phyloP scores from a whole-genome alignment of 1,140 invertebrate species.

The Proctacanthus coquilletti region DNA sequence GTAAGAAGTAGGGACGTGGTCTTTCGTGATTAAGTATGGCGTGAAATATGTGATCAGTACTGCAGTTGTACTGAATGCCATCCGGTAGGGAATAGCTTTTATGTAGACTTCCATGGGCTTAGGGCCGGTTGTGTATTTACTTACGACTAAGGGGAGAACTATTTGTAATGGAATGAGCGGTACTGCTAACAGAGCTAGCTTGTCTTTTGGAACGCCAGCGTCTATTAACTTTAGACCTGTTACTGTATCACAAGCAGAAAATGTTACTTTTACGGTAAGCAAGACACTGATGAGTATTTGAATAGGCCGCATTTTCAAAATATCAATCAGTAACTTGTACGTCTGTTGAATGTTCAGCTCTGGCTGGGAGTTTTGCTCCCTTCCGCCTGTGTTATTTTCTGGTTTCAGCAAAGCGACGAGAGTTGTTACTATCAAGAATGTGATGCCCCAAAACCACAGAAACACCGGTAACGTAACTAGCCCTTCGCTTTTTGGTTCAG shows the following conservation, averaged over 20 bases:
- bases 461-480: slow-evolving; percentile 83
- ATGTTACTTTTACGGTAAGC: slow-evolving; percentile 88
- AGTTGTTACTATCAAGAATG: slow-evolving; percentile 84
- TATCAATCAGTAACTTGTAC: slow-evolving; percentile 70
- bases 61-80: slow-evolving; percentile 71
- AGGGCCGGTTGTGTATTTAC: slow-evolving; percentile 75
- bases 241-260: slow-evolving; percentile 89
- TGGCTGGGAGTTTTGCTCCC: slow-evolving; percentile 32
- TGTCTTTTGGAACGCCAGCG: slow-evolving; percentile 88
- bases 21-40: slow-evolving; percentile 46
- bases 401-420: slow-evolving; percentile 78
- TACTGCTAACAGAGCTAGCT: slow-evolving; percentile 78
- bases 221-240: slow-evolving; percentile 91
- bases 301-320: slow-evolving; percentile 72
- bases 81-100: slow-evolving; percentile 73
- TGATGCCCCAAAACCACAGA: slow-evolving; percentile 87
- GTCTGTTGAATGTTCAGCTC: slow-evolving; percentile 56
- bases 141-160: slow-evolving; percentile 75
- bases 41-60: slow-evolving; percentile 74
- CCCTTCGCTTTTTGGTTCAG: slow-evolving; percentile 46
- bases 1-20: slow-evolving; percentile 60
- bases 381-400: slow-evolving; percentile 45
- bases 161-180: slow-evolving; percentile 92
- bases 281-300: slow-evolving; percentile 61
- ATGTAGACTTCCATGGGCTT: slow-evolving; percentile 79